phyloP scores from a whole-genome alignment of 2,113 vertebrate species.

The Recurvirostra avosetta region DNA sequence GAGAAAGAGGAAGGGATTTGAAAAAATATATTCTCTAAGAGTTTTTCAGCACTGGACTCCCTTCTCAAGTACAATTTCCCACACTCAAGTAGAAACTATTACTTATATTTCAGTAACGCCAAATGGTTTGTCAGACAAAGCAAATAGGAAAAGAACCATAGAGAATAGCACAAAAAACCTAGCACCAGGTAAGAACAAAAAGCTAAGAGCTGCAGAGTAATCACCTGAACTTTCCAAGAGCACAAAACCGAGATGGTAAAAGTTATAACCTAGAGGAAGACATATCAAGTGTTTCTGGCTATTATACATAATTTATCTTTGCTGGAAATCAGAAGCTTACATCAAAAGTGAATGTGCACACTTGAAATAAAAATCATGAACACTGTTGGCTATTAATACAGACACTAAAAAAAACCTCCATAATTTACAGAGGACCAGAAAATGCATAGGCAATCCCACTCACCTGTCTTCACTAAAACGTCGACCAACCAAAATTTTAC shows the following conservation, averaged over 20 bases:
- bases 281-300: not conserved
- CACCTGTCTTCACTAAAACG: conserved; percentile 93
- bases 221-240: not conserved
- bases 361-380: not conserved
- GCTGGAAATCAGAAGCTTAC: not conserved
- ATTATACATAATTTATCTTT: not conserved
- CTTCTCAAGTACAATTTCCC: not conserved
- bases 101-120: not conserved
- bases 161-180: not conserved
- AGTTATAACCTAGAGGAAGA: not conserved
- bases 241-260: not conserved
- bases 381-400: not conserved
- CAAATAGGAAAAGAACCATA: not conserved
- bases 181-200: not conserved
- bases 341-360: not conserved
- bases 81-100: not conserved
- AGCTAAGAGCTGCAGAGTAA: not conserved
- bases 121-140: not conserved
- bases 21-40: not conserved
- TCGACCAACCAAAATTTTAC: conserved; percentile 88
- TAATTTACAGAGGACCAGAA: not conserved
- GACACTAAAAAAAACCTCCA: not conserved
- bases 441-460: not conserved
- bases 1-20: not conserved
- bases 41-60: not conserved